Conservation (phyloP, 2,113 vertebrate genomes). For the Hiodon tergisus region DNA sequence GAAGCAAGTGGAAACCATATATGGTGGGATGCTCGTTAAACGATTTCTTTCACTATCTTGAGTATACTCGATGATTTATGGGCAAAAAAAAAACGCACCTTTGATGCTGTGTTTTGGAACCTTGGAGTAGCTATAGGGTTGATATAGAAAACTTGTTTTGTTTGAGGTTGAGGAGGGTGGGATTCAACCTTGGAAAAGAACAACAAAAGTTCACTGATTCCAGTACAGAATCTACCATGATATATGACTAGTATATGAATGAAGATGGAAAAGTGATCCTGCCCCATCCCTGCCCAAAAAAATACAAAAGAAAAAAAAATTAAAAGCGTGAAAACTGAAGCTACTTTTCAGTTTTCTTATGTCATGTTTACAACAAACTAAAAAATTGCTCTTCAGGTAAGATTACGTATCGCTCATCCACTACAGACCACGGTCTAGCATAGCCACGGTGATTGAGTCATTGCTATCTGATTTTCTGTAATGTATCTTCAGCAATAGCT, state of each 20-base stretch:
- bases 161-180: constrained; percentile 73
- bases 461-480: too few species aligned
- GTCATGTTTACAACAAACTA: too few species aligned
- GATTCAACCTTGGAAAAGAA: constrained; percentile 71
- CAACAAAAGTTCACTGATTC: constrained; percentile 60
- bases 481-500: background rate
- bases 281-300: background rate
- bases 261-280: constrained; percentile 16
- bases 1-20: constrained; percentile 8
- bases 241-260: constrained; percentile 15
- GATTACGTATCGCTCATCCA: too few species aligned
- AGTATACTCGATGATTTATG: constrained; percentile 48
- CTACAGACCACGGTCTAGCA: too few species aligned
- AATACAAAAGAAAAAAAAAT: background rate
- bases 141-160: constrained; percentile 80
- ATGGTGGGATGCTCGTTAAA: background rate
- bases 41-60: constrained; percentile 13
- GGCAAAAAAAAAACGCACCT: constrained; percentile 61
- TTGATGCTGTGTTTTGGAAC: constrained; percentile 71
- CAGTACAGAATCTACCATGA: constrained; percentile 49
- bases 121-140: constrained; percentile 74
- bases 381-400: too few species aligned
- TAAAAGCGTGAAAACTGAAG: background rate
- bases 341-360: too few species aligned
- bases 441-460: too few species aligned